phyloP scores from a whole-genome alignment of 1,140 invertebrate genomes.

The Wasmannia auropunctata region DNA sequence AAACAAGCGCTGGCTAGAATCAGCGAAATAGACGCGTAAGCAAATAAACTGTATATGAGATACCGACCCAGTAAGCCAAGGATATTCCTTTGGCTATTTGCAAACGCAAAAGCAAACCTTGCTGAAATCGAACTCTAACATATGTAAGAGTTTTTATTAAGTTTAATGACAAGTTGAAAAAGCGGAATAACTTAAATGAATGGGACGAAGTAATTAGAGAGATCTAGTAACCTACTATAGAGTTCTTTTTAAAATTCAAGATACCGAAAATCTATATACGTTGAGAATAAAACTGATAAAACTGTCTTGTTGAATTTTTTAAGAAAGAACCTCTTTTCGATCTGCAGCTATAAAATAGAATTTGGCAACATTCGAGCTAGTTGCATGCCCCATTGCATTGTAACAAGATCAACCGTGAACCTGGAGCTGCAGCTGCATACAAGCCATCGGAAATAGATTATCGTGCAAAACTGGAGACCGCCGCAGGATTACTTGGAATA shows the following conservation, averaged over 20 bases:
- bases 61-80: background rate
- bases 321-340: background rate
- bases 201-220: background rate
- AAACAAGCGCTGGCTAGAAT: slow-evolving; percentile 44
- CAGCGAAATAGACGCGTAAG: slow-evolving; percentile 52
- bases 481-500: slow-evolving; percentile 7
- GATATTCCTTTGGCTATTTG: slow-evolving; percentile 49
- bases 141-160: background rate
- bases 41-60: slow-evolving; percentile 55
- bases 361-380: slow-evolving; percentile 13
- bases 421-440: slow-evolving; percentile 33
- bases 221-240: background rate
- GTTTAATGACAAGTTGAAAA: background rate
- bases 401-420: slow-evolving; percentile 47
- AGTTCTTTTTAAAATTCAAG: background rate
- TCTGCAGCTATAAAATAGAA: background rate
- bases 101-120: background rate
- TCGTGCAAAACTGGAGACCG: slow-evolving; percentile 44
- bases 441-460: slow-evolving; percentile 52
- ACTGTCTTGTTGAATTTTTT: background rate
- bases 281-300: background rate
- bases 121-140: background rate
- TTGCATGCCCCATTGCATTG: slow-evolving; percentile 26
- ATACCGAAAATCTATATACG: background rate
- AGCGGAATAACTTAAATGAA: background rate